Conservation (phyloP, 1,140 invertebrate genomes). For the Physella acuta region DNA sequence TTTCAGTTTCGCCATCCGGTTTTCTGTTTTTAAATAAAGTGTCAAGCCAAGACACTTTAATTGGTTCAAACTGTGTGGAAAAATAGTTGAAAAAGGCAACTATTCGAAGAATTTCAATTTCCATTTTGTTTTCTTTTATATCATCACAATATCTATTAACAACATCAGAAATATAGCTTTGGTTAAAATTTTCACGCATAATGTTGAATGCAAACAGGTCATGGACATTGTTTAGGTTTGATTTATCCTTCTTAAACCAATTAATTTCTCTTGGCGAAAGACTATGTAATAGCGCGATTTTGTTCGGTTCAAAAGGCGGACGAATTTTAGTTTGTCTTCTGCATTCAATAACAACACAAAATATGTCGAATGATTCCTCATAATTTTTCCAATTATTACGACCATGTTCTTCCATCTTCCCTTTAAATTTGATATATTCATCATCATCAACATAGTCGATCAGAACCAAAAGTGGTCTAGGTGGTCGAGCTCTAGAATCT, state of each 20-base stretch:
- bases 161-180: constrained; percentile 29
- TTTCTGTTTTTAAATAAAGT: constrained; percentile 28
- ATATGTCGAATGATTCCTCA: constrained; percentile 11
- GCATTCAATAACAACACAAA: constrained; percentile 5
- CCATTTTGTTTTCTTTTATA: constrained; percentile 25
- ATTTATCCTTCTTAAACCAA: constrained; percentile 35
- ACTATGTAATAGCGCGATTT: constrained; percentile 7
- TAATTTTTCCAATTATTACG: background rate
- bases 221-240: constrained; percentile 23
- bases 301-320: background rate
- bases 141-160: constrained; percentile 28
- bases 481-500: no score
- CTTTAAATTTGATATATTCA: constrained; percentile 30
- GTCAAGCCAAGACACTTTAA: constrained; percentile 34
- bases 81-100: constrained; percentile 35
- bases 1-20: no score
- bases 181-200: constrained; percentile 37
- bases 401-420: constrained; percentile 13
- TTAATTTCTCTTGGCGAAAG: constrained; percentile 26
- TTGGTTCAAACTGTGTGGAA: constrained; percentile 29
- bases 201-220: constrained; percentile 39
- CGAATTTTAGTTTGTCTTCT: background rate
- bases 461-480: constrained; percentile 33
- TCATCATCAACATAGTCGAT: constrained; percentile 41
- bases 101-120: constrained; percentile 33